These are phyloP conservation scores for Homarus gammarus DNA, from an alignment of 2,888 invertebrate species.

Conservation along the genomic window DNA sequence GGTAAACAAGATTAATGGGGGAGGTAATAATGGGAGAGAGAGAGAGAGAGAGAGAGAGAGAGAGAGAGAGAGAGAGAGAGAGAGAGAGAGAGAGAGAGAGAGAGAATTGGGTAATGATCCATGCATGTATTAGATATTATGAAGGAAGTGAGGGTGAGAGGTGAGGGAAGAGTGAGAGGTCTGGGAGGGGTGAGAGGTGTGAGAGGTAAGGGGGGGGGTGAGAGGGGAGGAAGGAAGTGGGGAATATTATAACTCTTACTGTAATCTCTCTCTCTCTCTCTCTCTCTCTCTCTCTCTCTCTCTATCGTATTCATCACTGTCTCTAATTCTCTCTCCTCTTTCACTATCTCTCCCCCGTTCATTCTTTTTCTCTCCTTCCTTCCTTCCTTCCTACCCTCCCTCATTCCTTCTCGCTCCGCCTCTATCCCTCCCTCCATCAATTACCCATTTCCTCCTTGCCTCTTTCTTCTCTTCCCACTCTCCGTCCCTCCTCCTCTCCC, in stretches of 20 bases:
- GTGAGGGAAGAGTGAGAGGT: neutral
- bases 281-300: slow-evolving; percentile 1
- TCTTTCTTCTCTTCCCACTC: neutral
- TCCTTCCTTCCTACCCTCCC: neutral
- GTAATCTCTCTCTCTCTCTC: slow-evolving; percentile 33
- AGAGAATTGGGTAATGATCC: neutral
- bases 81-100: neutral
- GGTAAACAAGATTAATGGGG: neutral
- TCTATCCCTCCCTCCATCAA: slow-evolving; percentile 16
- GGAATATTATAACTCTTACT: neutral
- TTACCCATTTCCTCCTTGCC: neutral
- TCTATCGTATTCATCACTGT: neutral
- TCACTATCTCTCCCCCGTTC: too few species aligned
- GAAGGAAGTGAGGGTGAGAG: neutral
- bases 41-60: neutral
- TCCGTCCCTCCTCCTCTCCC: too few species aligned
- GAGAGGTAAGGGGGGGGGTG: neutral
- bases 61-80: neutral
- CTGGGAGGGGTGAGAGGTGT: neutral
- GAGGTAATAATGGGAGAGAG: neutral
- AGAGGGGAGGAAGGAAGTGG: neutral
- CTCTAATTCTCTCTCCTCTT: too few species aligned
- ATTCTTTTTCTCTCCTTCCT: neutral
- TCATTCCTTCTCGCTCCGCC: neutral
- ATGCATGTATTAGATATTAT: too few species aligned